These are phyloP conservation scores for Jacana jacana DNA, from an alignment of 2,113 vertebrate species.

Conservation along the genomic window DNA sequence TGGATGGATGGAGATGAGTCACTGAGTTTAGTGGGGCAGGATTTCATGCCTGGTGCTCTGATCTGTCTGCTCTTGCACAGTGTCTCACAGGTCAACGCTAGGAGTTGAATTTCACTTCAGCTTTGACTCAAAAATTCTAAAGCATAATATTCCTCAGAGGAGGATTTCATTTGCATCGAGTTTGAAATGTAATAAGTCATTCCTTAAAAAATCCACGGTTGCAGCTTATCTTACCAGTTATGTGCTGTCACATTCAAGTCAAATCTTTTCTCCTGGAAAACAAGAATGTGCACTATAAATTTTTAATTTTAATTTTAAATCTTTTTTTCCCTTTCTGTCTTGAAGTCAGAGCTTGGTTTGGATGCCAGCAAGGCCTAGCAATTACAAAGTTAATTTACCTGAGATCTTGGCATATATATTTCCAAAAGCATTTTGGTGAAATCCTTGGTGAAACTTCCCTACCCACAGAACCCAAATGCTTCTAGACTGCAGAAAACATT, in stretches of 20 bases:
- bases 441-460: neutral
- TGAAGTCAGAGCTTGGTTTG: neutral
- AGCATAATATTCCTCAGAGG: neutral
- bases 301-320: neutral
- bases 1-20: no score
- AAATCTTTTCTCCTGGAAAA: constrained; percentile 72
- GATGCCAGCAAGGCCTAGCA: neutral
- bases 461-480: neutral
- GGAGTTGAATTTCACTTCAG: neutral
- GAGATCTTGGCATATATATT: accelerated
- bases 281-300: neutral
- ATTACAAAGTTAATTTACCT: neutral
- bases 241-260: constrained; percentile 74
- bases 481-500: neutral
- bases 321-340: neutral
- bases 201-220: neutral
- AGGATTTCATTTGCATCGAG: neutral
- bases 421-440: neutral
- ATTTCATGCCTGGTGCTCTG: neutral
- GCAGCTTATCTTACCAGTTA: constrained; percentile 69
- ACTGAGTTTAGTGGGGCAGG: neutral
- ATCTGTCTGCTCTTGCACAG: neutral
- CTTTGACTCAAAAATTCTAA: neutral
- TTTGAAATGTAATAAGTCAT: neutral
- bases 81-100: accelerated